phyloP scores from a whole-genome alignment of 2,888 invertebrate genomes.

The Sphaerophoria taeniata region DNA sequence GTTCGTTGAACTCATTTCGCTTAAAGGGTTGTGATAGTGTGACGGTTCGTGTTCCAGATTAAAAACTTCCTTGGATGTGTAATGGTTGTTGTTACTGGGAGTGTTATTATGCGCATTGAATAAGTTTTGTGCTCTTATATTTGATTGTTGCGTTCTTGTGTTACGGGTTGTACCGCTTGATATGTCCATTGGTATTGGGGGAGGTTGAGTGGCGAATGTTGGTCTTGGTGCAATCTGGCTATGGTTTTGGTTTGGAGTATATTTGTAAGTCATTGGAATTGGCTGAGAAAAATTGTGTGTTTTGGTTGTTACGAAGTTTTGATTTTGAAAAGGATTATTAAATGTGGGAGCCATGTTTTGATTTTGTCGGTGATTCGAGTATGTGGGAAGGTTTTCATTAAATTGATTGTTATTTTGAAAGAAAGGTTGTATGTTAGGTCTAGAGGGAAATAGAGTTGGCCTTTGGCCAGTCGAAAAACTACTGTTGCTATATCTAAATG shows the following conservation, averaged over 20 bases:
- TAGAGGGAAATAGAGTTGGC: not conserved
- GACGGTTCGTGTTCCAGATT: constrained; percentile 4
- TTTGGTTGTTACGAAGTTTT: too few relatives aligned
- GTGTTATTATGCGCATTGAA: not conserved
- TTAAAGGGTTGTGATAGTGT: not conserved
- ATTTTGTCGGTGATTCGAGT: too few relatives aligned
- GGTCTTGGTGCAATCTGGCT: not conserved
- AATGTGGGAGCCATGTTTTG: too few relatives aligned
- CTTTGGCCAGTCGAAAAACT: constrained; percentile 30
- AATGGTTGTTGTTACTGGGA: not conserved
- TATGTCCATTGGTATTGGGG: constrained; percentile 26
- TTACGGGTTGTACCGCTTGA: not conserved
- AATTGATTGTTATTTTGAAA: too few relatives aligned
- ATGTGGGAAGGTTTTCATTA: too few relatives aligned
- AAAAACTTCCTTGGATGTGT: constrained; percentile 11
- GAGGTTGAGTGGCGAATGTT: not conserved
- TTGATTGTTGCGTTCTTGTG: constrained; percentile 14
- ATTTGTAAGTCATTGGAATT: not conserved
- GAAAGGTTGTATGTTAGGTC: too few relatives aligned
- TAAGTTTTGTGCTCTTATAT: not conserved
- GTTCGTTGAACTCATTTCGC: not conserved
- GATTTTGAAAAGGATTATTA: too few relatives aligned
- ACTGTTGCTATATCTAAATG: constrained; percentile 13
- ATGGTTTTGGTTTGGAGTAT: not conserved
- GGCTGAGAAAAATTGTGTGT: too few relatives aligned